Percentiles rank a stretch among this genome's conserved stretches.
phyloP scores from a whole-genome alignment of 2,113 vertebrate species.

The Aspiorhynchus laticeps region DNA sequence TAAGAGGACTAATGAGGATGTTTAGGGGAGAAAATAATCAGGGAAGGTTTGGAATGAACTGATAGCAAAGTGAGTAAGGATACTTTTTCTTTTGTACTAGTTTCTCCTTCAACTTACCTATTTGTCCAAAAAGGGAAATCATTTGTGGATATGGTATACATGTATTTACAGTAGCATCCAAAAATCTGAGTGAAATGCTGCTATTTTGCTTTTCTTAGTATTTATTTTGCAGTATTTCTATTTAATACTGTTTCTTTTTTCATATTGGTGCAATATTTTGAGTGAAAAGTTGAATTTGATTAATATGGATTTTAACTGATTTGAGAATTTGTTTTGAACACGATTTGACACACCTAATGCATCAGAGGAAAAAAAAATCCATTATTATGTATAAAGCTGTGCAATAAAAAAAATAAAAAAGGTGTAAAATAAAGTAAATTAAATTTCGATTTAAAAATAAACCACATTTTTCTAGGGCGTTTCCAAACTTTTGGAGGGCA shows the following conservation, averaged over 20 bases:
- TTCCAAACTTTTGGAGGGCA: no score
- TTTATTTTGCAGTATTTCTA: no score
- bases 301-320: not conserved
- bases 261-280: no score
- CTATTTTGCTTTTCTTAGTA: not conserved
- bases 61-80: not conserved
- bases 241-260: not conserved
- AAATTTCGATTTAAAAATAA: not conserved
- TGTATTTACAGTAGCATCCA: not conserved
- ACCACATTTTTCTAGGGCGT: no score
- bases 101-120: not conserved
- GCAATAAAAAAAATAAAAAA: not conserved
- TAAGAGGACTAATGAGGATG: conserved; percentile 28
- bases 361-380: not conserved
- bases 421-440: not conserved
- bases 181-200: not conserved
- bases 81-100: not conserved
- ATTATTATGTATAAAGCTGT: not conserved
- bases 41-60: not conserved
- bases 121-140: not conserved
- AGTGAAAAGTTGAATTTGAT: not conserved
- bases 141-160: not conserved
- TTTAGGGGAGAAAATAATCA: conserved; percentile 22
- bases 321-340: not conserved
- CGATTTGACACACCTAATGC: not conserved